phyloP scores from a whole-genome alignment of 2,113 vertebrate species.

The Formicarius rufipectus region DNA sequence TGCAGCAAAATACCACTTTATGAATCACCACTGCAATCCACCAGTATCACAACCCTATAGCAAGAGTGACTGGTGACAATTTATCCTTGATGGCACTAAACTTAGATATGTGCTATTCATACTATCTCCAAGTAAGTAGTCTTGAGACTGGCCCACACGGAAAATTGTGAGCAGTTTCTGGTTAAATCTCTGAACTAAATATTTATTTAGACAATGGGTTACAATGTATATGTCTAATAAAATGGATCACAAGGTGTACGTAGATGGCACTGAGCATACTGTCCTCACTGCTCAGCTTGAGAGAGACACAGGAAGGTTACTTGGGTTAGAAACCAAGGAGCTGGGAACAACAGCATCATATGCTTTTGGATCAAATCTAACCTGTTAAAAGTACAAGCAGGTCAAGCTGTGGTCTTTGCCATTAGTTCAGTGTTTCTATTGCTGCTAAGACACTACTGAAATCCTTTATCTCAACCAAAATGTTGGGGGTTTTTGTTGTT shows the following conservation, averaged over 20 bases:
- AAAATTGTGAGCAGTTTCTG: not conserved
- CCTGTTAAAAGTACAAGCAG: not conserved
- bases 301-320: not conserved
- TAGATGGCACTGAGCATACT: not conserved
- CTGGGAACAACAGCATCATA: not conserved
- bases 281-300: not conserved
- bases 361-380: not conserved
- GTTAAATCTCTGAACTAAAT: not conserved
- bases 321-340: not conserved
- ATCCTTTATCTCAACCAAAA: not conserved
- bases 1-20: not conserved
- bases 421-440: not conserved
- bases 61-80: not conserved
- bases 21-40: not conserved
- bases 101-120: not conserved
- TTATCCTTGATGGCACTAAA: not conserved
- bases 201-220: not conserved
- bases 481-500: no score
- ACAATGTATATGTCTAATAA: not conserved
- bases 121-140: not conserved
- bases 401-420: not conserved
- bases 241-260: not conserved
- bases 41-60: not conserved
- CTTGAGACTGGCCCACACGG: not conserved
- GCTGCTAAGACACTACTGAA: not conserved